Conservation (phyloP, 1,140 invertebrate species). For the Cotesia chilonis region DNA sequence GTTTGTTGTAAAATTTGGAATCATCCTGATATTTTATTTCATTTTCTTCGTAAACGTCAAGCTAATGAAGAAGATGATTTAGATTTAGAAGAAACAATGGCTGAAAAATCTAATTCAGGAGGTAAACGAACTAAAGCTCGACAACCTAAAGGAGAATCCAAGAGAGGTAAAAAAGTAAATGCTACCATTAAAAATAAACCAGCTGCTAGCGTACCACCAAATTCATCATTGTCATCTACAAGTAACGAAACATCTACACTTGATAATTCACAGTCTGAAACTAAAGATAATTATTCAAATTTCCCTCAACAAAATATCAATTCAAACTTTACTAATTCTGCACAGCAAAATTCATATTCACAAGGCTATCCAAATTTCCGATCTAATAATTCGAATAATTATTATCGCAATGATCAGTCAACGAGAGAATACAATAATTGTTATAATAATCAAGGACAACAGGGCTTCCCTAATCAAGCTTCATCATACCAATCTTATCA, state of each 20-base stretch:
- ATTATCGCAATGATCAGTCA: conserved; percentile 53
- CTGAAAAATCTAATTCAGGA: conserved; percentile 55
- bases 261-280: conserved; percentile 43
- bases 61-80: conserved; percentile 86
- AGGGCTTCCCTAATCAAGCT: conserved; percentile 53
- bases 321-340: conserved; percentile 41
- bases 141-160: conserved; percentile 58
- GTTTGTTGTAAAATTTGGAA: conserved; percentile 99
- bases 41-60: conserved; percentile 86
- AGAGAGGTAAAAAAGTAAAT: conserved; percentile 58
- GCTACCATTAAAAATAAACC: conserved; percentile 67
- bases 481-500: conserved; percentile 54
- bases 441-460: conserved; percentile 57
- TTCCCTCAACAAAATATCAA: conserved; percentile 48
- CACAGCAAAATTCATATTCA: conserved; percentile 34
- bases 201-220: conserved; percentile 74
- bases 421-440: conserved; percentile 55
- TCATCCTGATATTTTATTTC: conserved; percentile 96
- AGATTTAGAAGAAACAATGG: conserved; percentile 79
- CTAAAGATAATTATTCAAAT: conserved; percentile 46
- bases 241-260: conserved; percentile 46
- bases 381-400: conserved; percentile 53
- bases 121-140: conserved; percentile 58
- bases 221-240: conserved; percentile 58
- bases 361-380: conserved; percentile 56